Evolutionary conservation across 2,113 vertebrate genomes (phyloP).

Genomic region (Cyanoderma ruficeps): DNA sequence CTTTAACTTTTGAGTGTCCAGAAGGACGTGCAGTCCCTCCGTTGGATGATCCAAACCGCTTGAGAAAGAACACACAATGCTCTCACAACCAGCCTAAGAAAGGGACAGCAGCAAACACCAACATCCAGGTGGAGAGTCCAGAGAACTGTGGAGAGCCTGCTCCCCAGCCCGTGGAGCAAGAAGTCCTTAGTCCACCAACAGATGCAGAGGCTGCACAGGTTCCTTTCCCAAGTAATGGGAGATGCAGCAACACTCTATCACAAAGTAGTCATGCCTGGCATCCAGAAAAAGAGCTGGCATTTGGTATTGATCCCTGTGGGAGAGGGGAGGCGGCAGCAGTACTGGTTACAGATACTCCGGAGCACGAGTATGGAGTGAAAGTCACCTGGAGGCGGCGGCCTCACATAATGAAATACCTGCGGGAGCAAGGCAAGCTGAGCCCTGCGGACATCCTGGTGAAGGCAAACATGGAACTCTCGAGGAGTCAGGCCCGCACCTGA

Average conservation of each 20-base stretch:
- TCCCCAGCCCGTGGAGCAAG: neutral
- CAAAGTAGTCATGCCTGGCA: neutral
- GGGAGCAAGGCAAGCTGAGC: slow-evolving; percentile 74
- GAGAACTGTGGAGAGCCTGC: neutral
- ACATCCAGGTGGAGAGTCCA: neutral
- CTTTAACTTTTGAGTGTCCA: slow-evolving; percentile 74
- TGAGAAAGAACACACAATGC: neutral
- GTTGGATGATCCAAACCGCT: rapidly evolving
- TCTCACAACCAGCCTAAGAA: neutral
- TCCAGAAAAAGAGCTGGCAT: neutral
- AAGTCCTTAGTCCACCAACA: slow-evolving; percentile 28
- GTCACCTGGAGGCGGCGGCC: slow-evolving; percentile 86
- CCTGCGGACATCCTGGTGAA: slow-evolving; percentile 70
- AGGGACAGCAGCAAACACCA: neutral
- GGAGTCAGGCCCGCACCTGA: neutral
- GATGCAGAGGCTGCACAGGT: slow-evolving; percentile 66
- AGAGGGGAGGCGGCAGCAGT: slow-evolving; percentile 32
- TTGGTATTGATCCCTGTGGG: neutral
- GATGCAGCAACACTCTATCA: neutral
- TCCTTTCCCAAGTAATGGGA: neutral
- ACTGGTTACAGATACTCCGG: slow-evolving; percentile 86
- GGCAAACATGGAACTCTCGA: neutral
- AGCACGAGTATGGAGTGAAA: slow-evolving; percentile 85
- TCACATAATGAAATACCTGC: slow-evolving; percentile 75
- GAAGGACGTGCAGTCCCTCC: neutral